Percentiles rank a stretch among this genome's conserved stretches.
Conservation (phyloP, 2,797 vertebrate species). For the Eospalax fontanierii region DNA sequence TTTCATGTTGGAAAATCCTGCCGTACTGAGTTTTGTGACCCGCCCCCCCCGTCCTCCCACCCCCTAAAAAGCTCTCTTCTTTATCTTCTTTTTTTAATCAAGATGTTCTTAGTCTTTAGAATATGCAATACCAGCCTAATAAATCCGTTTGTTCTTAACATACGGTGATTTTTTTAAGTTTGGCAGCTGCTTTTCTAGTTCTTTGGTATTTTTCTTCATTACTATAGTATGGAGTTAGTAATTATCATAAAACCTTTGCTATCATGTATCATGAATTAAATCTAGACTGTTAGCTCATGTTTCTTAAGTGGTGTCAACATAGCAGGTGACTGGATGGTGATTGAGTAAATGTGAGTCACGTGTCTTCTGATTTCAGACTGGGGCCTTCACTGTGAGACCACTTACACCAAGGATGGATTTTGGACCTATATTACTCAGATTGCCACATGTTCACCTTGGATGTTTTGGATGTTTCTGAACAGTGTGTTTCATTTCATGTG, state of each 20-base stretch:
- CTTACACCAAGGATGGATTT: constrained; percentile 96
- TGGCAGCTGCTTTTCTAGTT: constrained; percentile 30
- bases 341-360: not conserved
- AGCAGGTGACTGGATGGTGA: not conserved
- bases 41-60: not conserved
- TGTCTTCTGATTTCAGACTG: constrained; percentile 92
- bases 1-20: not conserved
- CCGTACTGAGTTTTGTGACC: not conserved
- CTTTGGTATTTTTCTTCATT: constrained; percentile 33
- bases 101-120: not conserved
- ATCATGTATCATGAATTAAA: not conserved
- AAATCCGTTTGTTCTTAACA: not conserved
- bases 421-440: constrained; percentile 99
- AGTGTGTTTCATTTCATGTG: constrained; percentile 99
- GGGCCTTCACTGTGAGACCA: constrained; percentile 97
- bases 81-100: constrained; percentile 35
- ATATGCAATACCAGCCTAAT: not conserved
- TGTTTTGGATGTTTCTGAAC: constrained; percentile 99
- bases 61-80: not conserved
- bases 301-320: not conserved
- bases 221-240: not conserved
- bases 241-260: constrained; percentile 32
- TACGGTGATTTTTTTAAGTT: constrained; percentile 16
- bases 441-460: constrained; percentile 98
- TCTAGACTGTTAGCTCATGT: not conserved